Percentiles rank a stretch among this genome's conserved stretches.
These are phyloP conservation scores for Thera obeliscata DNA, from an alignment of 2,888 invertebrate genomes.

Conservation along the genomic window DNA sequence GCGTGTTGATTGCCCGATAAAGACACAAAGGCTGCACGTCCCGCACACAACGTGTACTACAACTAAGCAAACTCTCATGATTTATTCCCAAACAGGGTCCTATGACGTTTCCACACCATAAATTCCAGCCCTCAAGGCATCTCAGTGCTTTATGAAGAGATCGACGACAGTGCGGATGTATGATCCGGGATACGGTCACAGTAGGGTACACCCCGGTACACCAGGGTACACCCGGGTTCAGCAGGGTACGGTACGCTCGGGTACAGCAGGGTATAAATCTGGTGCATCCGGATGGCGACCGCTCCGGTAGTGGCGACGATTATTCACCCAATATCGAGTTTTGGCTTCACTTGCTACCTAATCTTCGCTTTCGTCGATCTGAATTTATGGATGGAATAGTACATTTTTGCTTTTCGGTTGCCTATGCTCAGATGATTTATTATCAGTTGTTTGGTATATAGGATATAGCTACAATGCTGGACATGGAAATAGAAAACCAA, in stretches of 20 bases:
- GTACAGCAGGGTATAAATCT: constrained; percentile 77
- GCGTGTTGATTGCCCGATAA: constrained; percentile 32
- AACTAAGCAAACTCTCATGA: constrained; percentile 70
- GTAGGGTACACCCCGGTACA: constrained; percentile 57
- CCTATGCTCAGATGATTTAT: constrained; percentile 24
- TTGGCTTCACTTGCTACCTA: constrained; percentile 82
- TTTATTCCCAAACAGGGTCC: constrained; percentile 75
- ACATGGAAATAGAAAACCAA: neutral
- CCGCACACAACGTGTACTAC: constrained; percentile 57
- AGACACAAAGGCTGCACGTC: constrained; percentile 52
- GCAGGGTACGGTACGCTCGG: constrained; percentile 27
- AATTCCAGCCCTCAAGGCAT: constrained; percentile 81
- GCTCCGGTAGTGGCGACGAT: constrained; percentile 83
- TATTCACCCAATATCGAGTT: constrained; percentile 85
- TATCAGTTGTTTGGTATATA: neutral
- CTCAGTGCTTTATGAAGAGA: constrained; percentile 80
- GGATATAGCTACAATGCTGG: neutral
- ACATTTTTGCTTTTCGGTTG: constrained; percentile 38
- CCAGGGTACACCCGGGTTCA: constrained; percentile 18
- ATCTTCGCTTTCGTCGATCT: constrained; percentile 77
- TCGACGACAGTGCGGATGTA: constrained; percentile 71
- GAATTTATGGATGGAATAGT: constrained; percentile 64
- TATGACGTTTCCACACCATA: constrained; percentile 83
- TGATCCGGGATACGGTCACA: constrained; percentile 56
- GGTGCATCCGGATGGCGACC: constrained; percentile 79